These are phyloP conservation scores for Passerina amoena DNA, from an alignment of 2,113 vertebrate species.

Conservation along the genomic window DNA sequence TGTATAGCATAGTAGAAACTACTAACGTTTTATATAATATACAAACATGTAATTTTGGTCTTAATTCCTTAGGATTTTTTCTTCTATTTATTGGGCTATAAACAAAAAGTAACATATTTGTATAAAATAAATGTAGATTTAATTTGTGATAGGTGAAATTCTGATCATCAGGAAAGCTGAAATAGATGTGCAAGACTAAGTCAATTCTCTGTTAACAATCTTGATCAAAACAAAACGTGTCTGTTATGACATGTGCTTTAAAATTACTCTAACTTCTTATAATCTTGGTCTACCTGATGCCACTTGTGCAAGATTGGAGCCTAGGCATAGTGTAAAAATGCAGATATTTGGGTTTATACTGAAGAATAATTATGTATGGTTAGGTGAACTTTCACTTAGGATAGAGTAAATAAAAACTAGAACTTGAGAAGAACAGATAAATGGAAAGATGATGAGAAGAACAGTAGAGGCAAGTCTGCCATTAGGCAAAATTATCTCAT, in stretches of 20 bases:
- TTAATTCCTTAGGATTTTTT: neutral
- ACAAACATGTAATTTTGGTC: neutral
- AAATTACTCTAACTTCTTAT: neutral
- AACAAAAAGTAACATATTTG: neutral
- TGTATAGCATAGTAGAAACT: neutral
- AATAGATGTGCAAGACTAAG: neutral
- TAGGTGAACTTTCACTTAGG: neutral
- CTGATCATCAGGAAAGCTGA: neutral
- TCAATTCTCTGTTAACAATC: neutral
- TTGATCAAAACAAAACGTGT: neutral
- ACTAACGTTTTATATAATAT: neutral
- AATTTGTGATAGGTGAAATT: neutral
- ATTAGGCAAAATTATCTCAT: neutral
- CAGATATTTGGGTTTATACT: neutral
- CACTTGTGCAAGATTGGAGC: neutral
- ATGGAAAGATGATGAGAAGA: neutral
- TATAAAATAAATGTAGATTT: neutral
- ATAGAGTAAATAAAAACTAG: neutral
- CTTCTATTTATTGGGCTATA: neutral
- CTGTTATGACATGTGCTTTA: fast-evolving
- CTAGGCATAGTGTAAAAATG: neutral
- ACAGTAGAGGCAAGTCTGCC: neutral
- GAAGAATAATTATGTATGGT: neutral
- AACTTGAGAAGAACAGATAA: neutral
- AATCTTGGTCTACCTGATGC: neutral